These are phyloP conservation scores for Drosophila bifasciata DNA, from an alignment of 1,140 invertebrate species.

Conservation along the genomic window DNA sequence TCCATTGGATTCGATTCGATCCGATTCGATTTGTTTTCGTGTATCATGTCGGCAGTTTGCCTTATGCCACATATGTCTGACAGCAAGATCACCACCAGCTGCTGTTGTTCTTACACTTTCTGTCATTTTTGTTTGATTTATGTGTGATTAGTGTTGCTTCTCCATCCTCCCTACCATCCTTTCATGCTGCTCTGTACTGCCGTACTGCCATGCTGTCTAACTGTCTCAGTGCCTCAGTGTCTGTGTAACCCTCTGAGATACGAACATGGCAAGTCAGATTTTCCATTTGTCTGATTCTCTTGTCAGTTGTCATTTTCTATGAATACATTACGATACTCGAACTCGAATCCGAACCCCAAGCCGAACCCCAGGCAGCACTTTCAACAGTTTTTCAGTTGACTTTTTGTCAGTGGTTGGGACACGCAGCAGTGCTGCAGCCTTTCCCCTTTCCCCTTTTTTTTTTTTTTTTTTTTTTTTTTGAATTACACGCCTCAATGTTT, in stretches of 20 bases:
- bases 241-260: neutral
- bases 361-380: conserved; percentile 35
- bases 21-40: conserved; percentile 29
- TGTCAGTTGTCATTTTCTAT: conserved; percentile 80
- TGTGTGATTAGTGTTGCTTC: conserved; percentile 65
- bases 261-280: conserved; percentile 62
- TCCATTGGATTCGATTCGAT: conserved; percentile 20
- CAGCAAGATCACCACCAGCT: conserved; percentile 38
- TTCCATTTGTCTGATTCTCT: conserved; percentile 72
- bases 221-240: conserved; percentile 14
- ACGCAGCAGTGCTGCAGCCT: conserved; percentile 9
- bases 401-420: conserved; percentile 21
- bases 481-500: conserved; percentile 76
- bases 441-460: too few species aligned
- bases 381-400: conserved; percentile 55
- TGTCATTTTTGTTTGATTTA: conserved; percentile 72
- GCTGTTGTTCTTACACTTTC: conserved; percentile 58
- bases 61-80: conserved; percentile 41
- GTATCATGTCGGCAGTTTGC: conserved; percentile 47
- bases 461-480: too few species aligned
- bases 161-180: conserved; percentile 2
- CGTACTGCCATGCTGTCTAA: conserved; percentile 24
- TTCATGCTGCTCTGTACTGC: conserved; percentile 23
- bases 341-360: conserved; percentile 25
- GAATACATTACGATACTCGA: conserved; percentile 69